These are phyloP conservation scores for Scomber scombrus DNA, from an alignment of 2,113 vertebrate genomes.

Conservation along the genomic window DNA sequence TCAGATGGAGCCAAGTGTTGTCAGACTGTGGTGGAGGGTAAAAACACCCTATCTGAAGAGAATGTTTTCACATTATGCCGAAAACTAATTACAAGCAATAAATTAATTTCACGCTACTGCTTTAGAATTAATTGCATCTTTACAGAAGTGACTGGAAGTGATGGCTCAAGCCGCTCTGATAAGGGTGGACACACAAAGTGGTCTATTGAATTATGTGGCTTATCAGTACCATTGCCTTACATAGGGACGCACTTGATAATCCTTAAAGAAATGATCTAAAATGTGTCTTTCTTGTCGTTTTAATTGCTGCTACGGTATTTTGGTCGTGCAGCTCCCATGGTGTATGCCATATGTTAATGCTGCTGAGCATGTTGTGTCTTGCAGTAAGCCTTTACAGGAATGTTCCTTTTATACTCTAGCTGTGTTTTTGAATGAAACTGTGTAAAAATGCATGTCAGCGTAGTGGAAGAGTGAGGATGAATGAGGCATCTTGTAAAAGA, in stretches of 20 bases:
- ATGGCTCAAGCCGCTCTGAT: constrained; percentile 75
- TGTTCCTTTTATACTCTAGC: not conserved
- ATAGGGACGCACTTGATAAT: constrained; percentile 45
- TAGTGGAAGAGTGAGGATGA: not conserved
- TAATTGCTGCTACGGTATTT: constrained; percentile 52
- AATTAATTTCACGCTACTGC: constrained; percentile 84
- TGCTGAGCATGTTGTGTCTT: constrained; percentile 25
- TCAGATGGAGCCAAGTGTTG: constrained; percentile 65
- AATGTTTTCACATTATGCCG: constrained; percentile 82
- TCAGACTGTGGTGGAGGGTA: constrained; percentile 62
- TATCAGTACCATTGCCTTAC: constrained; percentile 54
- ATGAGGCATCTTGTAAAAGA: not conserved
- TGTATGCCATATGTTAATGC: constrained; percentile 18
- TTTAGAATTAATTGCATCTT: constrained; percentile 84
- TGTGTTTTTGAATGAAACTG: not conserved
- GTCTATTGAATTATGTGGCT: constrained; percentile 67
- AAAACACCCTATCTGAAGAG: constrained; percentile 71
- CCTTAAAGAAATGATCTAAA: constrained; percentile 36
- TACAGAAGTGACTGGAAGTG: constrained; percentile 73
- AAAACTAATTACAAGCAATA: constrained; percentile 85
- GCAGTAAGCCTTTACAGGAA: not conserved
- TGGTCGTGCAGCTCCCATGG: not conserved
- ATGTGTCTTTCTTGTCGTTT: constrained; percentile 32
- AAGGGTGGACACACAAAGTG: constrained; percentile 73
- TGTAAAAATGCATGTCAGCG: constrained; percentile 1